Base-by-base conservation (phyloP, 2,888 invertebrate genomes). In the Oscheius sp. region DNA sequence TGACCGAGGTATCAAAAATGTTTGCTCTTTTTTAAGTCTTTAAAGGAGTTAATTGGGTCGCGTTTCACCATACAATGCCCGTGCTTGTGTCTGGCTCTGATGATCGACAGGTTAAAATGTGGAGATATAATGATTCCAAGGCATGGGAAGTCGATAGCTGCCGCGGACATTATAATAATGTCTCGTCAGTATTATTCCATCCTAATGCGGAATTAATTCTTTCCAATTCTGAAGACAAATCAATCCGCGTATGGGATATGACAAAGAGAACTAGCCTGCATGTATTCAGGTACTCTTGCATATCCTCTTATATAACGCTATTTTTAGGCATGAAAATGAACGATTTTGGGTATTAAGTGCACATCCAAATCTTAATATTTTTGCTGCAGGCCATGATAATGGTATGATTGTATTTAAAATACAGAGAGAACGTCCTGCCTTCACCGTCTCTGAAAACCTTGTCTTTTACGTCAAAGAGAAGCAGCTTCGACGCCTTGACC, bases 131-230 rank as follows among this genome's bases (percentile, higher is more conserved):
- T 88, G 90, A 91, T 69, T 88, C 89, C 49, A 91, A 93, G 91
- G 98, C 97, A 0, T 98, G 97, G 97, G 98, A 99, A 89, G 95
- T 99, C 55, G 99, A 99, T 90, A 96, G 97, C 0, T 99, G 97
- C 86, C 93, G 99, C n/a, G 99, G 99, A 0, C 99, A 99, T 89
- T 99, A 98, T 91, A 96, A 98, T 91, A 99, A 99, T 89, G 98
- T 99, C 1, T 98, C 97, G 0, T 97, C 97, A 88, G 96, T 94
- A 0, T 90, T 96, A 56, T 99, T 99, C 91, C 98, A 99, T 90
- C 97, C 99, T 0, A 92, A 96, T 21, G 83, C 97, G 89, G 99
- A 99, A 88, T 91, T 98, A 41, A 95, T 99, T 76, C 91, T 99
- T 56, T 96, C 96, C 43, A 98, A 99, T 90, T 94, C 97, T 21